These are phyloP conservation scores for Pongo abelii DNA, from an alignment of 2,113 vertebrate species.

Conservation along the genomic window DNA sequence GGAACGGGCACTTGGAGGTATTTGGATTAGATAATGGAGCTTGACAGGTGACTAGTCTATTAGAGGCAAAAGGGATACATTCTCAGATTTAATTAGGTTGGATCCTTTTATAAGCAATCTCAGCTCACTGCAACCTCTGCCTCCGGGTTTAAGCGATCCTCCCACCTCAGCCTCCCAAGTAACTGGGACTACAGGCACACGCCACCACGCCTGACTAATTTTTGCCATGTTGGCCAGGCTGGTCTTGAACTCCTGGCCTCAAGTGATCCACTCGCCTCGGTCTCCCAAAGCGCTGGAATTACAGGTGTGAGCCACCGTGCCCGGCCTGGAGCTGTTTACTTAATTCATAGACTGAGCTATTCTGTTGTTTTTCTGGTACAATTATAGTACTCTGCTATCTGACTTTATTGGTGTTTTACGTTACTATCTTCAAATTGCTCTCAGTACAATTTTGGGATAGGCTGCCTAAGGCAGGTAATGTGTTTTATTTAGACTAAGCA, in stretches of 20 bases:
- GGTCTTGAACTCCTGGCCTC: too few species aligned
- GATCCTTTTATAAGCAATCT: not conserved
- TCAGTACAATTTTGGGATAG: slow-evolving; percentile 45
- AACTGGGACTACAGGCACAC: too few species aligned
- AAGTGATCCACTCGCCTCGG: not conserved
- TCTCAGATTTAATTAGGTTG: not conserved
- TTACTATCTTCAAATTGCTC: slow-evolving; percentile 49
- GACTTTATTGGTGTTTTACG: slow-evolving; percentile 53
- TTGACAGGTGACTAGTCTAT: not conserved
- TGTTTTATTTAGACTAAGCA: slow-evolving; percentile 3
- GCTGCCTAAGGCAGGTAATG: not conserved
- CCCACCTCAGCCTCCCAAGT: too few species aligned
- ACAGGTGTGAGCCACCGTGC: too few species aligned
- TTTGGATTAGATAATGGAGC: not conserved
- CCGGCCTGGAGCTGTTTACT: slow-evolving; percentile 51
- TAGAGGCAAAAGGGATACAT: not conserved
- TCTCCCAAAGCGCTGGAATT: not conserved
- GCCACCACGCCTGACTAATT: too few species aligned
- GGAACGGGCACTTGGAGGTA: not conserved
- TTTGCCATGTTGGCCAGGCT: too few species aligned
- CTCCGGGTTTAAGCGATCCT: too few species aligned
- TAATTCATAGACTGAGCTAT: slow-evolving; percentile 35
- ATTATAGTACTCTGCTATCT: slow-evolving; percentile 36
- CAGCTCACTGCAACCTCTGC: too few species aligned
- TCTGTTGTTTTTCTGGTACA: slow-evolving; percentile 53